Evolutionary conservation across 2,797 vertebrate genomes (phyloP).

Genomic region (Notolepis coatsorum): DNA sequence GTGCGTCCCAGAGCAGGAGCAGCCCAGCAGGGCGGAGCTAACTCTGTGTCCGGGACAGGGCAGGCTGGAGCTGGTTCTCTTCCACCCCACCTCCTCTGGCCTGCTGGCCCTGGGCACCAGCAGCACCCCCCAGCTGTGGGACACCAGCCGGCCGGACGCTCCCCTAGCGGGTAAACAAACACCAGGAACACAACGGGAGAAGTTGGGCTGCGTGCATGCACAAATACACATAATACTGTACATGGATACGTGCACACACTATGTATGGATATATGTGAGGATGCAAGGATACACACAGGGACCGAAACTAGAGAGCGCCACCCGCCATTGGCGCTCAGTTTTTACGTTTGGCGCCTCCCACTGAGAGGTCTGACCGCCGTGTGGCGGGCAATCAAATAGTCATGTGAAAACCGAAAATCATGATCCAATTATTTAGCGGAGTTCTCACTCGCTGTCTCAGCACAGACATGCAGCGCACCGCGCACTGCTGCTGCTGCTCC

Average conservation of each 20-base stretch:
- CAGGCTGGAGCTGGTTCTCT: slow-evolving; percentile 83
- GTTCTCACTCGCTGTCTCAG: no score
- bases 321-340: no score
- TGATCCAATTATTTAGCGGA: no score
- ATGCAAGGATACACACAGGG: not conserved
- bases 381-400: no score
- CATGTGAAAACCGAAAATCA: no score
- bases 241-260: not conserved
- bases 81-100: slow-evolving; percentile 88
- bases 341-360: no score
- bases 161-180: slow-evolving; percentile 86
- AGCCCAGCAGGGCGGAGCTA: slow-evolving; percentile 70
- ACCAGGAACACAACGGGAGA: not conserved
- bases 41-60: slow-evolving; percentile 75
- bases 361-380: no score
- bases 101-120: slow-evolving; percentile 79
- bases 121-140: slow-evolving; percentile 85
- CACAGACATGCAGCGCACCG: no score
- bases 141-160: slow-evolving; percentile 74
- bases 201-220: not conserved
- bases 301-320: no score
- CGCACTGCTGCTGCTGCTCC: no score
- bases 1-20: slow-evolving; percentile 60
- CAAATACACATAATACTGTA: not conserved
- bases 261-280: no score